phyloP scores from a whole-genome alignment of 2,113 vertebrate genomes.

The Centropus bengalensis region DNA sequence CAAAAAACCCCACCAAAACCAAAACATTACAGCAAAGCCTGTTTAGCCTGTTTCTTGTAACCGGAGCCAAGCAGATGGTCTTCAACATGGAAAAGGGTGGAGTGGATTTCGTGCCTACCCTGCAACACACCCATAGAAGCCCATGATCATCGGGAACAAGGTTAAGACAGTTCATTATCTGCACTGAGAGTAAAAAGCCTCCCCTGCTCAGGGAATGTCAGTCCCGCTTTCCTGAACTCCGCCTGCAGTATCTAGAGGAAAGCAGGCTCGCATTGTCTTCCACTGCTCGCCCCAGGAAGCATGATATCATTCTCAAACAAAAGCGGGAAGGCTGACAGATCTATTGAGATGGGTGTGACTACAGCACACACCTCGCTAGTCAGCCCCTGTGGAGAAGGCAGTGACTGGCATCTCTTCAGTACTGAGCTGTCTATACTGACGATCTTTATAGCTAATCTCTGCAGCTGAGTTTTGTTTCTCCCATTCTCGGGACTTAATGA shows the following conservation, averaged over 20 bases:
- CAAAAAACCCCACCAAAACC: too few relatives aligned
- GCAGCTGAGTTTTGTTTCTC: neutral
- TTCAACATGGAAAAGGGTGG: conserved; percentile 70
- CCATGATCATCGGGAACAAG: conserved; percentile 25
- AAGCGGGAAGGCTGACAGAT: conserved; percentile 86
- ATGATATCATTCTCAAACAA: conserved; percentile 85
- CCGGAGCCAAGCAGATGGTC: conserved; percentile 12
- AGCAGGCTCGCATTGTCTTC: conserved; percentile 80
- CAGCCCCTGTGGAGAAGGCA: conserved; percentile 49
- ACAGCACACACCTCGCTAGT: conserved; percentile 67
- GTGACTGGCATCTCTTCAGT: neutral
- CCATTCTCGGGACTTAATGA: neutral
- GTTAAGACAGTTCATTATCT: conserved; percentile 70
- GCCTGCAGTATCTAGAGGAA: conserved; percentile 79
- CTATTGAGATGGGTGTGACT: conserved; percentile 80
- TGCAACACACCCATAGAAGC: conserved; percentile 65
- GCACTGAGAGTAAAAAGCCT: conserved; percentile 40
- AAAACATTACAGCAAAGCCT: neutral
- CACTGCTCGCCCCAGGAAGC: conserved; percentile 78
- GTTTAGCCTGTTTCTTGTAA: neutral
- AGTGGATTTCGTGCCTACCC: conserved; percentile 60
- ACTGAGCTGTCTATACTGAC: neutral
- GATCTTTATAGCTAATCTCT: rapidly evolving
- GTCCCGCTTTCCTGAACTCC: conserved; percentile 80
- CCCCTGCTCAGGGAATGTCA: conserved; percentile 72